A percentile compares a stretch with the other conserved stretches of the same genome.
Evolutionary conservation across 2,797 vertebrate species (phyloP).

Genomic region (Cetoscarus ocellatus): DNA sequence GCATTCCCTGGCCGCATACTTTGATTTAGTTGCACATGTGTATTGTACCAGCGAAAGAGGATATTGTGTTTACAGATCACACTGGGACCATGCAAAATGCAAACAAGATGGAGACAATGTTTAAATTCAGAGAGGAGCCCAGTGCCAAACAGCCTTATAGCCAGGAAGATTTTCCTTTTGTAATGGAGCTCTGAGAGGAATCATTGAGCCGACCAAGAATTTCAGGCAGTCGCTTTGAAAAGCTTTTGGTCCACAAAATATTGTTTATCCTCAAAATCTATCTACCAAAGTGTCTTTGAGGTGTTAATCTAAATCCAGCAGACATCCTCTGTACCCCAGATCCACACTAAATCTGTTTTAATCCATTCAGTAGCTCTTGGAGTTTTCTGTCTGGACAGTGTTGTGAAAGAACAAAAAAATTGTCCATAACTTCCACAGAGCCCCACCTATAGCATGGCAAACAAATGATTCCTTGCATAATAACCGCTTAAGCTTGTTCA

Average conservation of each 20-base stretch:
- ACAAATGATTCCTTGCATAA: slow-evolving; percentile 2
- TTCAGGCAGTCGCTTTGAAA: slow-evolving; percentile 1
- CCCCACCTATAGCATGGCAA: not conserved
- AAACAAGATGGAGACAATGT: slow-evolving; percentile 39
- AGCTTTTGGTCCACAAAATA: not conserved
- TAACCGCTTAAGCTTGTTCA: not conserved
- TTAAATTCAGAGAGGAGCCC: slow-evolving; percentile 20
- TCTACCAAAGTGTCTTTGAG: not conserved
- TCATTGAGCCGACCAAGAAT: slow-evolving; percentile 14
- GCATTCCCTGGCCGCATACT: slow-evolving; percentile 14
- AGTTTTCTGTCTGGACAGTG: not conserved
- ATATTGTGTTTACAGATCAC: slow-evolving; percentile 34
- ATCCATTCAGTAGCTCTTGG: not conserved
- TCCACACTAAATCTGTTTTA: too few relatives aligned
- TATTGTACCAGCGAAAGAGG: slow-evolving; percentile 25
- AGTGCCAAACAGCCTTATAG: not conserved
- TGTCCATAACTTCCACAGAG: not conserved
- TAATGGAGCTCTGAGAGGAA: slow-evolving; percentile 7
- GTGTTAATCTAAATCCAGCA: not conserved
- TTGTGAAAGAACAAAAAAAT: not conserved
- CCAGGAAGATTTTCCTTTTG: slow-evolving; percentile 19
- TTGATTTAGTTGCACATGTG: slow-evolving; percentile 13
- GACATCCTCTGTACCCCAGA: not conserved
- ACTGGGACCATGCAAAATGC: slow-evolving; percentile 38
- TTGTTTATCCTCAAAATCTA: slow-evolving; percentile 2